Evolutionary conservation across 2,113 vertebrate genomes (phyloP).

Genomic region (Puntigrus tetrazona): DNA sequence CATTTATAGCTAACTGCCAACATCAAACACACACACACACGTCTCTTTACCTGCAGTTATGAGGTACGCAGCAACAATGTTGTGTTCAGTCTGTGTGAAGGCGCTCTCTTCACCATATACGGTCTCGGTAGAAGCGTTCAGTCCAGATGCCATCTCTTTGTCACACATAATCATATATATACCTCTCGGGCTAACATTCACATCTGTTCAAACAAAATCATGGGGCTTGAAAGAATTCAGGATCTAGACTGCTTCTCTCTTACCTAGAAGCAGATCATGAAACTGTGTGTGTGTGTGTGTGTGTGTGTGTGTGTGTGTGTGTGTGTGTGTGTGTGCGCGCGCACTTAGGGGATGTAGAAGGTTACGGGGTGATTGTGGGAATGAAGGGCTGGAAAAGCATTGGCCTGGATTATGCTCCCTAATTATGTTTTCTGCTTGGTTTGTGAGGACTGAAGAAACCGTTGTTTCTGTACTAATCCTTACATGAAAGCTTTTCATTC

Average conservation of each 20-base stretch:
- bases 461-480: slow-evolving; percentile 63
- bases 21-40: background rate
- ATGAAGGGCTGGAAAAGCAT: slow-evolving; percentile 16
- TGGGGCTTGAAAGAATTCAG: background rate
- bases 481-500: slow-evolving; percentile 52
- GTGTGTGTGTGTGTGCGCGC: background rate
- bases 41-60: slow-evolving; percentile 88
- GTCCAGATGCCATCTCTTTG: slow-evolving; percentile 66
- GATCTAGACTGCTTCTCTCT: background rate
- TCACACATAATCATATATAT: slow-evolving; percentile 10
- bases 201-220: slow-evolving; percentile 16
- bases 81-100: slow-evolving; percentile 88
- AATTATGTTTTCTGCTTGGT: slow-evolving; percentile 43
- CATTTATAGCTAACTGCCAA: background rate
- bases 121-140: slow-evolving; percentile 66
- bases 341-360: slow-evolving; percentile 3
- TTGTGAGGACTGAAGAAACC: slow-evolving; percentile 47
- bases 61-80: slow-evolving; percentile 90
- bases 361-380: slow-evolving; percentile 32
- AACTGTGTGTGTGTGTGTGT: slow-evolving; percentile 1
- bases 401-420: slow-evolving; percentile 54
- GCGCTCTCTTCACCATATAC: slow-evolving; percentile 70
- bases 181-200: background rate
- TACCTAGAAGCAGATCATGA: background rate
- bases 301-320: too few relatives aligned